Evolutionary conservation across 2,888 invertebrate genomes (phyloP), one percentile per base, ranked within the genome.

Genomic region (Podotricha telesiphe): DNA sequence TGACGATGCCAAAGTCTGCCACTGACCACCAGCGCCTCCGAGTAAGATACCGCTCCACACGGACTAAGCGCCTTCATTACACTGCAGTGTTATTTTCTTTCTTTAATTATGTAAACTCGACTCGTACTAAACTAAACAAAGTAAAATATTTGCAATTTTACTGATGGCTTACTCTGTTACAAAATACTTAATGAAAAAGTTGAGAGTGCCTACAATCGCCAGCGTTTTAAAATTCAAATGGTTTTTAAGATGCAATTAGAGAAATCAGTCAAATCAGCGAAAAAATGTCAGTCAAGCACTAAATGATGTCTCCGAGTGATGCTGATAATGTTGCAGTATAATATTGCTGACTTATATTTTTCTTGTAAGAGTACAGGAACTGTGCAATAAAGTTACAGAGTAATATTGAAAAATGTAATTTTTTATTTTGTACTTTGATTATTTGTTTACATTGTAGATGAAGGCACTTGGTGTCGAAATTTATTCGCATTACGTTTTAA

Each of bases 11-110:
- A 94, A 95, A 95, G 94, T 95, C 95, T 94, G 95, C 95, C 94
- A 96, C 95, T 94, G 95, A 96, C 92, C 96, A 96, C 94, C 96
- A 96, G 95, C 96, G 96, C 94, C 96, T 97, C 94, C 95, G 97
- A 96, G 97, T 97, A 97, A 97, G 97, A 96, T 68, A 59, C 45
- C 51, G 74, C 79, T 80, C 76, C 74, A 77, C 75, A 73, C 75
- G 74, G 77, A 77, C 81, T 86, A 85, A 83, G 84, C 89, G 89
- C 84, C 88, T 87, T 82, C 86, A 86, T 85, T 85, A 72, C 53
- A 66, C 68, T 71, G 4, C 47, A 69, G 47, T 34, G 8, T n/a
- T 51, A 45, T 37, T n/a, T 62, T 45, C 13, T 15, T 22, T 8
- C 11, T 17, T 34, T 34, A 11, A 11, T 55, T 55, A 28, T 8